Evolutionary conservation across 64 coral and sea anemone genomes (phyloP).

Genomic region (Montipora sp.): DNA sequence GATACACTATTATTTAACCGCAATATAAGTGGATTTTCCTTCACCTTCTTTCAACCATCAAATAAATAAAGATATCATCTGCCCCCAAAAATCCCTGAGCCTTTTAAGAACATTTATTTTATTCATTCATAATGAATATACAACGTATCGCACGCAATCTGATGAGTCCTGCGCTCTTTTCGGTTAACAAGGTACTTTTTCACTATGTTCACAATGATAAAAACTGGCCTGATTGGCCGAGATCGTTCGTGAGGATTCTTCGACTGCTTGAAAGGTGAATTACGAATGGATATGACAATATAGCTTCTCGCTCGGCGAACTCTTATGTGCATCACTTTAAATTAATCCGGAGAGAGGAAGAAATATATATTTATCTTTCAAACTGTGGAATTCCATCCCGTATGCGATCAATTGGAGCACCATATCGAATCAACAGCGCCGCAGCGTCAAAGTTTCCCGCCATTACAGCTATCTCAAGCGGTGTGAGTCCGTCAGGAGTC

Average conservation of each 20-base stretch:
- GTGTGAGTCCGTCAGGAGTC: slow-evolving; percentile 78
- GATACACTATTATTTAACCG: no score
- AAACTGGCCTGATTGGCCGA: no score
- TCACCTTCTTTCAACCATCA: no score
- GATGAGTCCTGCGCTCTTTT: neutral
- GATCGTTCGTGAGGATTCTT: neutral
- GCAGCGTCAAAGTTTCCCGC: slow-evolving; percentile 76
- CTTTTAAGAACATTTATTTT: no score
- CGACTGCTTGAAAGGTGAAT: neutral
- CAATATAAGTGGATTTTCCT: no score
- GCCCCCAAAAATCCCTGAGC: no score
- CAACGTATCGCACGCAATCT: neutral
- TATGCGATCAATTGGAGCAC: slow-evolving; percentile 76
- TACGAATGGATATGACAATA: neutral
- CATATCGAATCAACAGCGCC: slow-evolving; percentile 69
- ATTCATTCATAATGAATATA: slow-evolving; percentile 3
- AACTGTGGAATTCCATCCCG: slow-evolving; percentile 65
- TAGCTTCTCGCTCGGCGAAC: neutral
- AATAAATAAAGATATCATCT: no score
- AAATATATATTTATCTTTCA: neutral
- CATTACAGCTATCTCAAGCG: slow-evolving; percentile 74
- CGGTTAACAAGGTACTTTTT: neutral
- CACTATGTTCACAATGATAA: neutral
- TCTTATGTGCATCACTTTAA: neutral
- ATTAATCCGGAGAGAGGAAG: neutral